Evolutionary conservation across 2,797 vertebrate species (phyloP), one percentile per base, ranked within the genome.

Genomic region (Denticeps clupeoides): DNA sequence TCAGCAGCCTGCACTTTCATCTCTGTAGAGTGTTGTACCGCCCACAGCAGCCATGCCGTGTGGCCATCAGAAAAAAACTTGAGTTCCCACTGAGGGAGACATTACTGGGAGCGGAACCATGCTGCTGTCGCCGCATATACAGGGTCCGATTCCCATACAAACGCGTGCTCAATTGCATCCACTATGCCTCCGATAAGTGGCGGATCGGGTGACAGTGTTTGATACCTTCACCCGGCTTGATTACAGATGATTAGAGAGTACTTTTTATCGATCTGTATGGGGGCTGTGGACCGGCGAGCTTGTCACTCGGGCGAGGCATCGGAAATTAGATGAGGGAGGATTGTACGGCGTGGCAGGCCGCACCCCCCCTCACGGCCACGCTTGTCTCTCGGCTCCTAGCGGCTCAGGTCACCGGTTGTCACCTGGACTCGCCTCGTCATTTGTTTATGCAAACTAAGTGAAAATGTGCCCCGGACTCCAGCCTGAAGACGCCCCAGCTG

Each of bases 231-330:
- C n/a, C 47, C 45, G 49, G 61, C 61, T 73, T 76, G 67, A 80
- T 77, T 76, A 65, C 52, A 19, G 58, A 61, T 77, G 65, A 83
- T 78, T 74, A 67, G 50, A 41, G 61, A 68, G 33, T 37, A 9
- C 68, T 65, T 61, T 61, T 45, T 71, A 80, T 82, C 72, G 80
- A 83, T 80, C 80, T 74, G 68, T 75, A 77, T 76, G 64, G 50
- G 63, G 72, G 72, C 68, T 25, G 1, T 22, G 45, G 55, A 66
- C 58, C 58, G 33, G 61, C 18, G 4, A 27, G 60, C 49, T 57
- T 57, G 49, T 18, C 54, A 52, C 56, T 19, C 15, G 32, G 7
- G 16, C 50, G n/a, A 58, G 63, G 66, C 67, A 63, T 64, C 64
- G 62, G 63, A 70, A 71, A 65, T 57, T 44, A 74, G 60, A 72